Conservation (phyloP, 1,140 invertebrate genomes). For the Maconellicoccus hirsutus region DNA sequence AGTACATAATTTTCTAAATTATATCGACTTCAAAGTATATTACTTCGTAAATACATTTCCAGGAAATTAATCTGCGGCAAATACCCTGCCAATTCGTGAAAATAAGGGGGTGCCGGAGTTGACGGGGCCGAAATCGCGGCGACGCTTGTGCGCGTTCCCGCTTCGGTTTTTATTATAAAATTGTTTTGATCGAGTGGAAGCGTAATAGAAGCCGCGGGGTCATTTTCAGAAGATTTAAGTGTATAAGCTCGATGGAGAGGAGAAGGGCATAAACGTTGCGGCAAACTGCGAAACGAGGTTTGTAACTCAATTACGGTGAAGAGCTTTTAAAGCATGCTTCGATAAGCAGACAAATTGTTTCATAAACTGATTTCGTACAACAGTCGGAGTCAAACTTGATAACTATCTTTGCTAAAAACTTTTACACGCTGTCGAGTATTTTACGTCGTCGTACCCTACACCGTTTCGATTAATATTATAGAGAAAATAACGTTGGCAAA, state of each 20-base stretch:
- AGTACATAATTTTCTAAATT: neutral
- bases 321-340: slow-evolving; percentile 21
- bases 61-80: neutral
- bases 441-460: neutral
- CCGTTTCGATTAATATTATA: neutral
- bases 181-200: slow-evolving; percentile 19
- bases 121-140: neutral
- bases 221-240: slow-evolving; percentile 13
- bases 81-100: neutral
- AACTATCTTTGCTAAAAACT: slow-evolving; percentile 6
- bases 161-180: neutral
- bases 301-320: slow-evolving; percentile 18
- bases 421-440: neutral
- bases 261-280: neutral
- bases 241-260: neutral
- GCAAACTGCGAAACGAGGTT: slow-evolving; percentile 20
- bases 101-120: neutral
- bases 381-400: slow-evolving; percentile 14
- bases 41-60: slow-evolving; percentile 1
- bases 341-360: slow-evolving; percentile 19
- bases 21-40: neutral
- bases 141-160: neutral
- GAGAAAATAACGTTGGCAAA: no score
- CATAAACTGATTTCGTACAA: slow-evolving; percentile 12
- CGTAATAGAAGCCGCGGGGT: slow-evolving; percentile 13